phyloP scores from a whole-genome alignment of 2,113 vertebrate genomes.

The Xiphophorus maculatus region DNA sequence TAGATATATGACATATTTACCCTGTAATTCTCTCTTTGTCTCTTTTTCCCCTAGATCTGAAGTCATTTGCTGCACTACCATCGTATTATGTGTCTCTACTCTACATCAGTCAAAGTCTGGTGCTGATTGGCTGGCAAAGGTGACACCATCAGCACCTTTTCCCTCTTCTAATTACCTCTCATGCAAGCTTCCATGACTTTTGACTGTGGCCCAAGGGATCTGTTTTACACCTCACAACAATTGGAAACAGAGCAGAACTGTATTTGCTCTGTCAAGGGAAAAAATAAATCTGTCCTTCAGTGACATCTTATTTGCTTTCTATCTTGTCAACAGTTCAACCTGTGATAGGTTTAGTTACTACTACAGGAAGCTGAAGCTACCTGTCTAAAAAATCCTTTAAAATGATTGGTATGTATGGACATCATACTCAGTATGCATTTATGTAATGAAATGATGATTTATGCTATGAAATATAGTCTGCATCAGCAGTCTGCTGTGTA shows the following conservation, averaged over 20 bases:
- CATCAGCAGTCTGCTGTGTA: no score
- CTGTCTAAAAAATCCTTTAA: no score
- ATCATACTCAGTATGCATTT: no score
- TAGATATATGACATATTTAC: neutral
- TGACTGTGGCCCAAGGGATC: constrained; percentile 1
- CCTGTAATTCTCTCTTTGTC: neutral
- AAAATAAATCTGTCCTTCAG: neutral
- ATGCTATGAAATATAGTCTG: no score
- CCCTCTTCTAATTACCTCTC: neutral
- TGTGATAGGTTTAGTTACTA: no score
- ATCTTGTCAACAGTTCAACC: neutral
- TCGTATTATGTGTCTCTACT: constrained; percentile 87
- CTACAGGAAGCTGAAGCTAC: no score
- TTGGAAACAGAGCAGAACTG: neutral
- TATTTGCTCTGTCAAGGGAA: neutral
- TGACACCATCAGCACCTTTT: constrained; percentile 77
- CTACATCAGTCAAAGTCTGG: constrained; percentile 85
- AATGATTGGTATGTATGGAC: no score
- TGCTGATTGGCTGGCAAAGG: constrained; percentile 91
- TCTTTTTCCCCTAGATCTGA: constrained; percentile 65
- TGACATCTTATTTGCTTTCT: neutral
- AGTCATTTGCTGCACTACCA: constrained; percentile 64
- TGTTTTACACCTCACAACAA: neutral
- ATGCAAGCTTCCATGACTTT: neutral
- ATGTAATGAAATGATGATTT: no score